Evolutionary conservation across 2,797 vertebrate species (phyloP), one percentile per base, ranked within the genome.

Genomic region (Trachops cirrhosus): DNA sequence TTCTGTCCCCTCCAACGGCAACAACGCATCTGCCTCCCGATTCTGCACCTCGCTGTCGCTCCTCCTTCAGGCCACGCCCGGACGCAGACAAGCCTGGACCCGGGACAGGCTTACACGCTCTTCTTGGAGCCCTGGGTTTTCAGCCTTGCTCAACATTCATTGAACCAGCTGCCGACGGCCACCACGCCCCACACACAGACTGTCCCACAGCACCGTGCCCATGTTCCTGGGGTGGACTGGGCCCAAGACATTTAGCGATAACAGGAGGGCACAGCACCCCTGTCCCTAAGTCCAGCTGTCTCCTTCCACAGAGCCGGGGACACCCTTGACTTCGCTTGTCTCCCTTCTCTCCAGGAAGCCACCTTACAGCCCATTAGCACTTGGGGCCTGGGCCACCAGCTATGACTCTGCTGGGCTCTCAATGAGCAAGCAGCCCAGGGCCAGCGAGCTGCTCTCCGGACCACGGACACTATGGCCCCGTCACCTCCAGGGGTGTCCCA

Each of bases 21-120:
- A 2, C 8, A 24, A 2, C 2, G 46, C 11, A 5, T 0, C 39
- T 24, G 10, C 29, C 52, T 26, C 19, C 9, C 0, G 0, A 15
- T n/a, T 14, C 18, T 24, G 46, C 15, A 41, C 19, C 70, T 84
- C 8, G 1, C 21, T 0, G 0, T 9, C 32, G 24, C 80, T 41
- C 44, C 57, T 24, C 9, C 37, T 52, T 71, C n/a, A 0, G 59
- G 68, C 68, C 16, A 21, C 22, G 6, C 41, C 0, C 1, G 2
- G 39, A 3, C 21, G 32, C 46, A 7, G 3, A 21, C 24, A n/a
- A 4, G 16, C 5, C 18, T n/a, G 70, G 4, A 24, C 15, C 9
- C 68, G 2, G 0, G 3, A 12, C 37, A 9, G 34, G 57, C 22
- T 1, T 9, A 2, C 41, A 39, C 22, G 12, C 44, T 32, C n/a